Base-by-base conservation (phyloP, 2,888 invertebrate genomes). In the Ennomos quercinarius region DNA sequence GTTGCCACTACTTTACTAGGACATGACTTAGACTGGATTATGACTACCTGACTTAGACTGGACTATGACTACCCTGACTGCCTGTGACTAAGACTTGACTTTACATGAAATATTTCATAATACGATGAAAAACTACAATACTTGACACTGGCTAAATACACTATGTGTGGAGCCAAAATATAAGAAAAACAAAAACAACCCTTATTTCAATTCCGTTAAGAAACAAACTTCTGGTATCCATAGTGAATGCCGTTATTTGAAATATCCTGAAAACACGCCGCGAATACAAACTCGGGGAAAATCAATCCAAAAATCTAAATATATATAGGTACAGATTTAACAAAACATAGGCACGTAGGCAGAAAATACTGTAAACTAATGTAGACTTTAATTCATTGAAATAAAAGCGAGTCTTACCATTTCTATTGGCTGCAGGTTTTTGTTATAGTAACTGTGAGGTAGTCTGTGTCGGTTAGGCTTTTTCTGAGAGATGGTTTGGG, bases 211-310 rank as follows among this genome's bases (percentile, higher is more conserved):
- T 76, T 70, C 65, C 55, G 54, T 45, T 47, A 45, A 54, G 37
- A 57, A 68, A 59, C 56, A 63, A 66, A 62, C 61, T 68, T 72
- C 67, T 69, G 63, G 64, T 63, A 55, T 66, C 61, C 63, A 68
- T 64, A 56, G 62, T 67, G 67, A 73, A 70, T 66, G 59, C 67
- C 66, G 72, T 73, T 76, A 78, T 72, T 69, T 69, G 61, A 70
- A 76, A 74, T 74, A 71, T 75, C 67, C 69, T 57, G 59, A 57
- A 72, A 76, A 72, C 75, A 67, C 65, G 75, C 66, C 52, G 38
- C 46, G 81, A 80, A 84, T 81, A 78, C 75, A 64, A 77, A 73
- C 65, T 64, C 67, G 61, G 61, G 66, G 68, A 78, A 83, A 84
- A 84, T 86, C 81, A 83, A 87, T 83, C 67, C 70, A 63, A 48